Evolutionary conservation across 2,888 invertebrate genomes (phyloP).

Genomic region (Plagodis pulveraria): DNA sequence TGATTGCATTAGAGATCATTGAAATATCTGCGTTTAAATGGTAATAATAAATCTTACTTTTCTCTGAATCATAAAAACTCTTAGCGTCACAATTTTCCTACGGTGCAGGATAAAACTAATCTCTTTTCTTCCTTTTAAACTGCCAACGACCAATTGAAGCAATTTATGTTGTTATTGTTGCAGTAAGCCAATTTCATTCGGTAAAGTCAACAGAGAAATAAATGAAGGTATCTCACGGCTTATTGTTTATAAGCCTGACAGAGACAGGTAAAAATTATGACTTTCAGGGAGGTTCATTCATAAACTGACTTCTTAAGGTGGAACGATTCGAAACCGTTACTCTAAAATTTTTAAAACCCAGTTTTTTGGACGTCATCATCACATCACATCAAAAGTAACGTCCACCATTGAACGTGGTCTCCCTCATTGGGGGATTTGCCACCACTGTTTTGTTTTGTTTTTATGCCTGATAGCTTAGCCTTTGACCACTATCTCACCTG

Average conservation of each 20-base stretch:
- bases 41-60: background rate
- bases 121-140: slow-evolving; percentile 19
- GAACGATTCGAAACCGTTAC: no score
- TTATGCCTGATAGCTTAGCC: no score
- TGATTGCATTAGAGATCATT: no score
- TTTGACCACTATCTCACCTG: no score
- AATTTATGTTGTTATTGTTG: slow-evolving; percentile 28
- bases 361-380: no score
- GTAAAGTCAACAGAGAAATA: slow-evolving; percentile 15
- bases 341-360: no score
- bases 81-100: slow-evolving; percentile 14
- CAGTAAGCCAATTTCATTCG: slow-evolving; percentile 20
- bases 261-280: slow-evolving; percentile 38
- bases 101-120: slow-evolving; percentile 14
- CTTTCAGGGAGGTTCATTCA: slow-evolving; percentile 29
- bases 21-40: no score
- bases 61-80: slow-evolving; percentile 7
- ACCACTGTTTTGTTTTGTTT: no score
- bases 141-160: slow-evolving; percentile 12
- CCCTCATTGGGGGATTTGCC: no score
- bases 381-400: no score
- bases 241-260: slow-evolving; percentile 37
- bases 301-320: slow-evolving; percentile 26
- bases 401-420: no score
- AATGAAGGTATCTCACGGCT: slow-evolving; percentile 10